phyloP scores from a whole-genome alignment of 2,113 vertebrate species.

The Leptosomus discolor region DNA sequence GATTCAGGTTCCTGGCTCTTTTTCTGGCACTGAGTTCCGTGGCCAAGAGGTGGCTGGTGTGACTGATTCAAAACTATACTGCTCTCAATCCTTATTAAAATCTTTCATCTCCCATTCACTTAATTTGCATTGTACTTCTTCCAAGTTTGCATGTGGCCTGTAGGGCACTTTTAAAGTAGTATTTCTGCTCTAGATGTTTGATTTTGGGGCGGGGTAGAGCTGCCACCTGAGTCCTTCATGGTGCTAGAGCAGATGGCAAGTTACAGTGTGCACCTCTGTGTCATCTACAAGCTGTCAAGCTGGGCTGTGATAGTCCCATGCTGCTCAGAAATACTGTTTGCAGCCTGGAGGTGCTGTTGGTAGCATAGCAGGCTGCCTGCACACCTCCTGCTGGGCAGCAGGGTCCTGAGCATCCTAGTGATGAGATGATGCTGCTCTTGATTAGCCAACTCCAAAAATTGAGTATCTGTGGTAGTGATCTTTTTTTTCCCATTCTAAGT shows the following conservation, averaged over 20 bases:
- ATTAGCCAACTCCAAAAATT: neutral
- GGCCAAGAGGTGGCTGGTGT: neutral
- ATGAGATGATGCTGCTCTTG: neutral
- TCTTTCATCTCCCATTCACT: neutral
- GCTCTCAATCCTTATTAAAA: neutral
- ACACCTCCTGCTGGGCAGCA: neutral
- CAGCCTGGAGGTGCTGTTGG: neutral
- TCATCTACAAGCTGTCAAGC: neutral
- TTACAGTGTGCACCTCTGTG: neutral
- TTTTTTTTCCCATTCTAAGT: neutral
- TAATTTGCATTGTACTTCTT: neutral
- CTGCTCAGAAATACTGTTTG: neutral
- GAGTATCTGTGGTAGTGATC: neutral
- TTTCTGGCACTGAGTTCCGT: neutral
- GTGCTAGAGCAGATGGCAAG: neutral
- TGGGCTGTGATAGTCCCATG: rapidly evolving
- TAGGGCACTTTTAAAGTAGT: neutral
- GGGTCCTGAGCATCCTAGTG: neutral
- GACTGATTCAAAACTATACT: neutral
- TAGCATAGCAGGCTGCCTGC: neutral
- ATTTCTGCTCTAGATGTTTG: neutral
- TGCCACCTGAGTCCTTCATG: neutral
- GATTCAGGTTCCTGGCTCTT: neutral
- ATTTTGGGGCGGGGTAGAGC: neutral
- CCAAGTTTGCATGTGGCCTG: neutral